phyloP scores from a whole-genome alignment of 2,888 invertebrate genomes.

The Euclidia mi region DNA sequence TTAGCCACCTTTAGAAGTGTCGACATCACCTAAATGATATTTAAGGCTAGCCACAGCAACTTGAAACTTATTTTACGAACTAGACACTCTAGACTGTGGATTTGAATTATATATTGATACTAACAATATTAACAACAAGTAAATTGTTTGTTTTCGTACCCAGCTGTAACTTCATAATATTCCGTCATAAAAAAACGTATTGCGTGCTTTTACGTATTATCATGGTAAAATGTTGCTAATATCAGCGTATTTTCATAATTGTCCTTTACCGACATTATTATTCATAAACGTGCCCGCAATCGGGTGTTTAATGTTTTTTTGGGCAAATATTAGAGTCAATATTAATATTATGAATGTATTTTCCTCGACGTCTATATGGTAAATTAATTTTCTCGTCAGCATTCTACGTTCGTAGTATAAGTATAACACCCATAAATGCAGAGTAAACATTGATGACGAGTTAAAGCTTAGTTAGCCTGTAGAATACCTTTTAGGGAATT shows the following conservation, averaged over 20 bases:
- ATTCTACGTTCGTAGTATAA: too few relatives aligned
- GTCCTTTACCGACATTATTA: constrained; percentile 15
- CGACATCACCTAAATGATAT: too few relatives aligned
- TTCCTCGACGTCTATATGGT: neutral
- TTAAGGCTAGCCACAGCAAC: too few relatives aligned
- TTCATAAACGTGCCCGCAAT: constrained; percentile 17
- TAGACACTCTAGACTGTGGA: too few relatives aligned
- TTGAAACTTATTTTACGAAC: too few relatives aligned
- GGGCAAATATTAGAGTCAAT: constrained; percentile 5
- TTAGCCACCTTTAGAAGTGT: too few relatives aligned
- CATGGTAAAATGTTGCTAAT: constrained; percentile 18
- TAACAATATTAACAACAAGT: neutral
- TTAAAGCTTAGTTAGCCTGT: too few relatives aligned
- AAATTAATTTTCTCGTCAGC: too few relatives aligned
- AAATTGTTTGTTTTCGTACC: constrained; percentile 4
- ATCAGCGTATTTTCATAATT: constrained; percentile 16
- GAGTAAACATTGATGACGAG: too few relatives aligned
- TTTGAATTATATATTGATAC: too few relatives aligned
- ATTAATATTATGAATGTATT: constrained; percentile 9
- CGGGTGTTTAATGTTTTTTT: constrained; percentile 11
- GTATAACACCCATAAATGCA: too few relatives aligned
- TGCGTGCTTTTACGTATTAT: constrained; percentile 11
- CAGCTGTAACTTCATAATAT: constrained; percentile 9
- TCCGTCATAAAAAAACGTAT: constrained; percentile 14
- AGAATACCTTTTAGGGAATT: too few relatives aligned